Evolutionary conservation across 2,113 vertebrate species (phyloP), one percentile per base, ranked within the genome.

Genomic region (Athene noctua): DNA sequence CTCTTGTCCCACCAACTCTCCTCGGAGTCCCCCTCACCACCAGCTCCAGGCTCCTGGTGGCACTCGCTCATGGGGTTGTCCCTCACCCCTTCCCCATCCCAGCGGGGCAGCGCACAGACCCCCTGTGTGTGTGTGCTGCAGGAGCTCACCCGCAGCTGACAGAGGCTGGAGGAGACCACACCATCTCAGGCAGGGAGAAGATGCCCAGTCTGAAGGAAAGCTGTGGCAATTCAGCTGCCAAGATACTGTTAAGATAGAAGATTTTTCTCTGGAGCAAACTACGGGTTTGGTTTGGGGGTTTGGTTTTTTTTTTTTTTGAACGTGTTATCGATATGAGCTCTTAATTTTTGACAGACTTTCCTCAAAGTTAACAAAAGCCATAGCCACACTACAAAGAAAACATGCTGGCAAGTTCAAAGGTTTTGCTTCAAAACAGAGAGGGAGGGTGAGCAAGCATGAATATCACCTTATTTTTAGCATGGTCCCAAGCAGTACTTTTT

Each of bases 241-340:
- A 72, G 61, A 73, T 12, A 17, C 40, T 27, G 12, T 27, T n/a
- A 54, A 46, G 25, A 44, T 0, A 46, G 30, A 77, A 58, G 26
- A 30, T 22, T 38, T 68, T 68, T 44, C 68, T 70, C 86, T 40
- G 29, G 23, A 63, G 14, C 25, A 63, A 90, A 65, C 10, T 11
- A 9, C 0, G 0, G 0, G 13, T 49, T 79, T 30, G 51, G 2
- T 7, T 21, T 26, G 7, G 16, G 30, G 55, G 9, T 3, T 40
- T 9, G 11, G 38, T 38, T 38, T 38, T 38, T 38, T 38, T 38
- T 38, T 38, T 3, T 65, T 81, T 21, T 23, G 15, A 25, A 13
- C 8, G 11, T 27, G 34, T 6, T 30, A 1, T 11, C 34, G 2
- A 30, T 40, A 11, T 1, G 3, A 91, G 4, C 34, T 36, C 40